Evolutionary conservation across 2,888 invertebrate species (phyloP).

Genomic region (Amiota minor): DNA sequence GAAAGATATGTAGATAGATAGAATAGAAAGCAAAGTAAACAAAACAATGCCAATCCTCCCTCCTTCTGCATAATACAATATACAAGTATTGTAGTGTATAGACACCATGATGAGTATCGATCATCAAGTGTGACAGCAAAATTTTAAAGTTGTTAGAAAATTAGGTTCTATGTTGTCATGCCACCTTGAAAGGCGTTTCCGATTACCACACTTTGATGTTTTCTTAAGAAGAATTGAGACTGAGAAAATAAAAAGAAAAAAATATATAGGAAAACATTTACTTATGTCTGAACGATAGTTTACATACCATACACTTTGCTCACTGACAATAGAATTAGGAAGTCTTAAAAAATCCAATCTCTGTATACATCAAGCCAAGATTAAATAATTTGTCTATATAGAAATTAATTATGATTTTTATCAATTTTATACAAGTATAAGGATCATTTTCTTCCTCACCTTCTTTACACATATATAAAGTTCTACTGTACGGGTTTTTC

Average conservation of each 20-base stretch:
- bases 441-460: too few species aligned
- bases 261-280: constrained; percentile 35
- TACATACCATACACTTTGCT: constrained; percentile 48
- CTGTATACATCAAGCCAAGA: too few species aligned
- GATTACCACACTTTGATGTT: not conserved
- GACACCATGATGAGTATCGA: not conserved
- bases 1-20: not conserved
- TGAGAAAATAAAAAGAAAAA: constrained; percentile 19
- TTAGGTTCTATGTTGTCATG: too few species aligned
- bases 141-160: too few species aligned
- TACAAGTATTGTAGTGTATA: not conserved
- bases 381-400: too few species aligned
- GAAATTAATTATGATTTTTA: too few species aligned
- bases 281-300: constrained; percentile 30
- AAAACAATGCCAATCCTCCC: not conserved
- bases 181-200: constrained; percentile 7
- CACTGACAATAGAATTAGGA: constrained; percentile 51
- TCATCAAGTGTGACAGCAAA: not conserved
- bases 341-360: not conserved
- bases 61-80: not conserved
- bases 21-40: not conserved
- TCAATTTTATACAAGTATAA: too few species aligned
- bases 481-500: too few species aligned
- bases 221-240: not conserved
- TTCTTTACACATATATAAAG: too few species aligned